These are phyloP conservation scores for Caloenas nicobarica DNA, from an alignment of 2,113 vertebrate genomes.

Conservation along the genomic window DNA sequence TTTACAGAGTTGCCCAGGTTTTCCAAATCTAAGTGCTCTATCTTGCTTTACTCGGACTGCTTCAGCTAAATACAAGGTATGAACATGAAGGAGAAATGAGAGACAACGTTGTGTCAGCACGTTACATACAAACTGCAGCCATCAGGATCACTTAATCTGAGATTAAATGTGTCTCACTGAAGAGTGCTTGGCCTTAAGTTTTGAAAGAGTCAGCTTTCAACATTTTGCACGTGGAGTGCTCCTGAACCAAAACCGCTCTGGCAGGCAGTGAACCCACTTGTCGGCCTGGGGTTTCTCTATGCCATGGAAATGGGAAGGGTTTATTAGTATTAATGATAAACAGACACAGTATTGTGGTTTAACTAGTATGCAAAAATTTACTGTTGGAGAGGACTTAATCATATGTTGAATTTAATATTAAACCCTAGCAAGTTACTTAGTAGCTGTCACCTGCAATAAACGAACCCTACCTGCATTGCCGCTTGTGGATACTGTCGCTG, in stretches of 20 bases:
- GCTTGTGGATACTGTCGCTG: background rate
- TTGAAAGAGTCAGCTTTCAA: background rate
- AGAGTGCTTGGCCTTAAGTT: background rate
- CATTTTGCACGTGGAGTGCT: background rate
- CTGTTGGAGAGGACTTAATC: background rate
- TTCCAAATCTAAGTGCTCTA: background rate
- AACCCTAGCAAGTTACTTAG: conserved; percentile 29
- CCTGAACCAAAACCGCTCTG: background rate
- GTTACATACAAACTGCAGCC: background rate
- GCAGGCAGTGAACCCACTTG: background rate
- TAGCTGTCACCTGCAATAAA: background rate
- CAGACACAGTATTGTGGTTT: background rate
- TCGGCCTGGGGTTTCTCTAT: background rate
- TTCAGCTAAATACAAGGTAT: background rate
- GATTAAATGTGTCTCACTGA: background rate
- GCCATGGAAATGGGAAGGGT: background rate
- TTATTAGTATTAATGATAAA: conserved; percentile 47
- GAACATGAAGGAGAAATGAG: background rate
- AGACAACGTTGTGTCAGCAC: background rate
- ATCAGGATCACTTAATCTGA: background rate
- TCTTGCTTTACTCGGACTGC: background rate
- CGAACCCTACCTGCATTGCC: background rate
- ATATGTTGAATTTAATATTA: conserved; percentile 44
- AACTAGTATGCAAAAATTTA: background rate
- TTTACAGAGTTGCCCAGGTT: background rate